Evolutionary conservation across 2,113 vertebrate genomes (phyloP).

Genomic region (Prinia subflava): DNA sequence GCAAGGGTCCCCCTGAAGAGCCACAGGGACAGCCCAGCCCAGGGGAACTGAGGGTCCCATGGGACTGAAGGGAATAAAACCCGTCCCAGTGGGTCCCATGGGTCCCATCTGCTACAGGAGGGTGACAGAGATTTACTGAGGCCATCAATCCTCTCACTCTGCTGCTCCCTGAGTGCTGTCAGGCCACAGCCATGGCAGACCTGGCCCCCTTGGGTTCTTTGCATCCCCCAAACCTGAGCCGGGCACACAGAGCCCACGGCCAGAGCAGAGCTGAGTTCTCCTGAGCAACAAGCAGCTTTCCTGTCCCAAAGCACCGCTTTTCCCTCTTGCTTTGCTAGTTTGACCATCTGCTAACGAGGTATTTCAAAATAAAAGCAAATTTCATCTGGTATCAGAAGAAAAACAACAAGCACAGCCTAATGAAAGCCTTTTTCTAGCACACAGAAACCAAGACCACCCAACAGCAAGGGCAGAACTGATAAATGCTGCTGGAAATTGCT

Average conservation of each 20-base stretch:
- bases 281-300: background rate
- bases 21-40: background rate
- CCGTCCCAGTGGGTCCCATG: rapidly evolving
- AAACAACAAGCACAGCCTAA: slow-evolving; percentile 6
- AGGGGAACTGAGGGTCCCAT: background rate
- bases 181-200: background rate
- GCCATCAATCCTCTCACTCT: background rate
- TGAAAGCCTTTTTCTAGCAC: background rate
- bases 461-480: background rate
- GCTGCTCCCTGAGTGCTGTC: background rate
- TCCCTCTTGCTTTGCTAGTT: background rate
- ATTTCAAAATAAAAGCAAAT: background rate
- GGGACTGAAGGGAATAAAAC: background rate
- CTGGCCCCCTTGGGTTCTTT: background rate
- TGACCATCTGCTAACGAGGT: background rate
- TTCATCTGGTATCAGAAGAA: background rate
- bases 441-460: slow-evolving; percentile 13
- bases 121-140: background rate
- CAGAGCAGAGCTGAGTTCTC: background rate
- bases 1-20: background rate
- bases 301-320: background rate
- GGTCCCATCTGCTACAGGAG: background rate
- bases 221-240: background rate
- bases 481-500: background rate
- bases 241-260: background rate